These are phyloP conservation scores for Oreochromis mossambicus DNA, from an alignment of 2,797 vertebrate species.

Conservation along the genomic window DNA sequence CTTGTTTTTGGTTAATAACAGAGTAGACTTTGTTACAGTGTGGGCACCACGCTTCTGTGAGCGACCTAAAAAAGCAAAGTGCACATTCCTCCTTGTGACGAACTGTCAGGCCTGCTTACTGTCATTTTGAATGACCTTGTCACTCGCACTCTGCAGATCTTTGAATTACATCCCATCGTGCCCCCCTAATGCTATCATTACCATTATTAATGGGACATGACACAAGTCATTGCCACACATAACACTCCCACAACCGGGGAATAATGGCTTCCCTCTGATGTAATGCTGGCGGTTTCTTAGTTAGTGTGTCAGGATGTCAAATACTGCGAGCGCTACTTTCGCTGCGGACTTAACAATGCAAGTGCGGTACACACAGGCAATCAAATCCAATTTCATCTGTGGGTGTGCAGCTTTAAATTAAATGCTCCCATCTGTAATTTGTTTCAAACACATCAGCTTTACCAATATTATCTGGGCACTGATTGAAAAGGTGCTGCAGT, in stretches of 20 bases:
- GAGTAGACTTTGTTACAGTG: not conserved
- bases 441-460: slow-evolving; percentile 36
- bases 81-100: slow-evolving; percentile 33
- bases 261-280: slow-evolving; percentile 59
- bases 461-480: slow-evolving; percentile 41
- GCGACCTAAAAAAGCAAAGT: not conserved
- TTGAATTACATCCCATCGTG: slow-evolving; percentile 60
- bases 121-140: slow-evolving; percentile 70
- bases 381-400: slow-evolving; percentile 54
- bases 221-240: slow-evolving; percentile 66
- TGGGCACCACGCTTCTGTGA: not conserved
- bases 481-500: slow-evolving; percentile 52
- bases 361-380: slow-evolving; percentile 7
- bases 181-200: slow-evolving; percentile 70
- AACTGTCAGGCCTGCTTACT: slow-evolving; percentile 42
- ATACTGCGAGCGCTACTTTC: slow-evolving; percentile 25
- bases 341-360: slow-evolving; percentile 20
- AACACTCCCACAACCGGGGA: slow-evolving; percentile 49
- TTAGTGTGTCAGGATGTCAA: slow-evolving; percentile 53
- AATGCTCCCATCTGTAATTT: slow-evolving; percentile 42
- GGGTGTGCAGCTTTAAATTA: slow-evolving; percentile 37
- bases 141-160: slow-evolving; percentile 59
- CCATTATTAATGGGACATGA: slow-evolving; percentile 76
- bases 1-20: not conserved
- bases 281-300: slow-evolving; percentile 35